A percentile compares a stretch with the other conserved stretches of the same genome.
Evolutionary conservation across 2,888 invertebrate species (phyloP).

Genomic region (Heliconius erato): DNA sequence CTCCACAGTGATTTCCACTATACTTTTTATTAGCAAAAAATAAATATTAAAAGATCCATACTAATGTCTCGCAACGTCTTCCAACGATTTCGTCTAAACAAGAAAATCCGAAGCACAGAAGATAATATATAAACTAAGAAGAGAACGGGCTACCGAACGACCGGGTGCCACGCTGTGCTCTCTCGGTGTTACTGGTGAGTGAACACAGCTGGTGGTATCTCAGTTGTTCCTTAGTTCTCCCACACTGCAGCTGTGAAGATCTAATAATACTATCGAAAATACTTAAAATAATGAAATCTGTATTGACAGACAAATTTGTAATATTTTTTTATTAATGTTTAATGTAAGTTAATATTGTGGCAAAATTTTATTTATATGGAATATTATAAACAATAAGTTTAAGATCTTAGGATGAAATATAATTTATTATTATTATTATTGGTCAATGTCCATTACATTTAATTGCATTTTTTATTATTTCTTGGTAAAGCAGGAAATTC

Average conservation of each 20-base stretch:
- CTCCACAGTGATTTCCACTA: background rate
- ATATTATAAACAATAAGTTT: background rate
- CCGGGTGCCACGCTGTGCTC: slow-evolving; percentile 99
- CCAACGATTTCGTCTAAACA: background rate
- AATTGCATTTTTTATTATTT: background rate
- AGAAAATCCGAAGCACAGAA: background rate
- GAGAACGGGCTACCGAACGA: slow-evolving; percentile 85
- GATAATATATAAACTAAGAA: background rate
- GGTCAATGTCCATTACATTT: background rate
- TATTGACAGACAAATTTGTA: background rate
- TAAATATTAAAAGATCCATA: background rate
- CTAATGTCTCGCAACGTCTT: background rate
- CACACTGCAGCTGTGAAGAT: slow-evolving; percentile 45
- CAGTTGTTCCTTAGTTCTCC: slow-evolving; percentile 90
- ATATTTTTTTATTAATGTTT: too few relatives aligned
- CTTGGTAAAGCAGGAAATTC: background rate
- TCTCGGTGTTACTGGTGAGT: slow-evolving; percentile 92
- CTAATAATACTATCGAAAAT: background rate
- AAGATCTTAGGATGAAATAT: slow-evolving; percentile 25
- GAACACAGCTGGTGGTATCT: slow-evolving; percentile 99
- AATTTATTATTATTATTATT: slow-evolving; percentile 1
- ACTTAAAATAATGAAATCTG: background rate
- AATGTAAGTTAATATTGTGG: too few relatives aligned
- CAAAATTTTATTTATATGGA: background rate
- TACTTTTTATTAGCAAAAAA: background rate